Evolutionary conservation across 1,140 invertebrate genomes (phyloP), one percentile per base, ranked within the genome.

Genomic region (Steinernema khuongi): DNA sequence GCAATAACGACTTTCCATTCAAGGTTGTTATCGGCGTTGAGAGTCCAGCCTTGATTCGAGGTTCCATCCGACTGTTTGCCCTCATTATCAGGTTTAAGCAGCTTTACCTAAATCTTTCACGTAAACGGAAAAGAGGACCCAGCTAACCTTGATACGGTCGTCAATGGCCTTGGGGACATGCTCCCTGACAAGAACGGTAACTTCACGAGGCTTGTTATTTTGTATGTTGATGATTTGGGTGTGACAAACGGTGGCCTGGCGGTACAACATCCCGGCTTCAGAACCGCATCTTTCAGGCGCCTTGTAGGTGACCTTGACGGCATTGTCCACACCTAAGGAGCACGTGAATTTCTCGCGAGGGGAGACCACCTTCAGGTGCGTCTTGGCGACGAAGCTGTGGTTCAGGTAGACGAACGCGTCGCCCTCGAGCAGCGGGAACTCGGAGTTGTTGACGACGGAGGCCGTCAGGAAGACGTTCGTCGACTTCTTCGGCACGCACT

Each of bases 361-460:
- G 36, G 81, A 81, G 0, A 86, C 86, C 11, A 81, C 69, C 32
- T 86, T 26, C 7, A 60, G 50, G 26, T 17, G 4, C 11, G 50
- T 60, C 79, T 87, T 87, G 29, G 85, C 81, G 19, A 87, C 84
- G 78, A 88, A 87, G 69, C 78, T 85, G 75, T 86, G 86, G 73
- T 87, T 85, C 26, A 88, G 75, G 76, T 86, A 87, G 41, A 87
- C 85, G 71, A 80, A 86, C 11, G 86, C 85, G 26, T 78, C 74
- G 71, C 87, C 87, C 43, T 81, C 31, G 19, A 87, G 75, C 11
- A 87, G 74, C 17, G 83, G 79, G 73, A 82, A 87, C 26, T 74
- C 74, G 4, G 85, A 85, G n/a, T 71, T 79, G 75, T 87, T 87
- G 67, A 76, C 77, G 4, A 86, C 83, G 44, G 82, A 81, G 26